Conservation (phyloP, 2,113 vertebrate genomes). For the Recurvirostra avosetta region DNA sequence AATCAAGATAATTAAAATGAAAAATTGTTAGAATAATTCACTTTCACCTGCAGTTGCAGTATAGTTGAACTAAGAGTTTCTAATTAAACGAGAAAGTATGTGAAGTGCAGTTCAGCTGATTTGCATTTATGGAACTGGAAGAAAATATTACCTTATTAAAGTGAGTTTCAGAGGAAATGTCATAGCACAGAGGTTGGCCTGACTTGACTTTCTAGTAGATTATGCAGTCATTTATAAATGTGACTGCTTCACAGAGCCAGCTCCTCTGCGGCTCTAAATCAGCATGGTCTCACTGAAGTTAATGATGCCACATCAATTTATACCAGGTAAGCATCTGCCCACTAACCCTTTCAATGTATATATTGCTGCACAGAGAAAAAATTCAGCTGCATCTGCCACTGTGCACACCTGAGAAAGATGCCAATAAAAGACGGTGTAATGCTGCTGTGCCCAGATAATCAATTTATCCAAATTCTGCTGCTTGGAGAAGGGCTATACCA, state of each 20-base stretch:
- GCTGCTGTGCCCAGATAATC: background rate
- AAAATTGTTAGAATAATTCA: conserved; percentile 62
- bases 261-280: conserved; percentile 36
- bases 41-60: conserved; percentile 35
- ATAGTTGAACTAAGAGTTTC: conserved; percentile 34
- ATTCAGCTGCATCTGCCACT: background rate
- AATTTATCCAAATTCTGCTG: background rate
- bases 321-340: conserved; percentile 27
- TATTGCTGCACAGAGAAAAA: background rate
- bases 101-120: conserved; percentile 24
- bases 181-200: conserved; percentile 32
- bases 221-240: conserved; percentile 49
- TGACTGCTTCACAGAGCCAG: conserved; percentile 21
- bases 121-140: conserved; percentile 57
- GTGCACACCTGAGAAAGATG: background rate
- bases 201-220: conserved; percentile 40
- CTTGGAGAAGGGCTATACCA: background rate
- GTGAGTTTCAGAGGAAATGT: conserved; percentile 57
- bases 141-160: conserved; percentile 61
- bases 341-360: background rate
- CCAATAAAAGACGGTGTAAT: fast-evolving
- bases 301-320: conserved; percentile 51
- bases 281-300: conserved; percentile 40
- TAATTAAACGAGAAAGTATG: conserved; percentile 47
- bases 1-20: conserved; percentile 71